These are phyloP conservation scores for Ellobium chinense DNA, from an alignment of 2,888 invertebrate species.

Conservation along the genomic window DNA sequence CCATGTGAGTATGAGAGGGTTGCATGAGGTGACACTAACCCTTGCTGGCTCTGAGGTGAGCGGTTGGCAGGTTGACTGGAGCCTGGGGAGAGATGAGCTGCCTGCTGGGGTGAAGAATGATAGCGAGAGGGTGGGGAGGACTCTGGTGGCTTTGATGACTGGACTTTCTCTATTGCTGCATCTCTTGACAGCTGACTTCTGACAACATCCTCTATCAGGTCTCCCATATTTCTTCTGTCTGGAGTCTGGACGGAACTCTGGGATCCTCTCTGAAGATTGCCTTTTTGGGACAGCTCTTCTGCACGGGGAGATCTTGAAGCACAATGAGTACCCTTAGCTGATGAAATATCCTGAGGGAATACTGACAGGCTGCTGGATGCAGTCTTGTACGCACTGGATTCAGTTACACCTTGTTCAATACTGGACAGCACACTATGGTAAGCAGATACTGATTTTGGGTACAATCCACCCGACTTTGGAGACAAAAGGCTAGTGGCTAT, in stretches of 20 bases:
- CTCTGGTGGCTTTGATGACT: neutral
- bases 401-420: neutral
- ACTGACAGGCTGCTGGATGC: neutral
- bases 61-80: neutral
- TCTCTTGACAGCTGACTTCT: neutral
- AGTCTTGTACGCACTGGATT: neutral
- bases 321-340: neutral
- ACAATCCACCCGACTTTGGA: neutral
- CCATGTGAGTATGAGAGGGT: neutral
- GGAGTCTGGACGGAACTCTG: neutral
- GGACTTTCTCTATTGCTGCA: neutral
- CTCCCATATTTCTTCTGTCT: neutral
- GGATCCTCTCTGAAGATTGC: neutral
- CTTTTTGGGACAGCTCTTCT: neutral
- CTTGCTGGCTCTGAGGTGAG: neutral
- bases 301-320: neutral
- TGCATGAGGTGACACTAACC: neutral
- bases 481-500: slow-evolving; percentile 33
- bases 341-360: neutral
- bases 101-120: neutral
- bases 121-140: neutral
- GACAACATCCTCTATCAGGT: slow-evolving; percentile 13
- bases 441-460: slow-evolving; percentile 7
- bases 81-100: neutral
- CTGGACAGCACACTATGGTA: slow-evolving; percentile 28